phyloP scores from a whole-genome alignment of 2,113 vertebrate species.

The Malurus alboscapulatus region DNA sequence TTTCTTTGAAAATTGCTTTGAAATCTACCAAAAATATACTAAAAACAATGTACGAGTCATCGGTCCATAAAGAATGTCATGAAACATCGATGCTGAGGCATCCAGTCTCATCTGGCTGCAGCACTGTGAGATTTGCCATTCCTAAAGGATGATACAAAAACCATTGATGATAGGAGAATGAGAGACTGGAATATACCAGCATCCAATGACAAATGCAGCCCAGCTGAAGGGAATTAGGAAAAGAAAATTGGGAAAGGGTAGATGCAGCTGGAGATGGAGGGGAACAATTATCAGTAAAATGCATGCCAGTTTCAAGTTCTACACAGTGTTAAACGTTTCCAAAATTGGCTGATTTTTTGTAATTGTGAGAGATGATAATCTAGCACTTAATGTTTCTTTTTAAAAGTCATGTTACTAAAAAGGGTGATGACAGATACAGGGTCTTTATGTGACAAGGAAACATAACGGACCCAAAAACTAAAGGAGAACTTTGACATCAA shows the following conservation, averaged over 20 bases:
- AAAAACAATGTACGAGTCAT: rapidly evolving
- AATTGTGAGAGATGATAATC: neutral
- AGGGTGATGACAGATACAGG: neutral
- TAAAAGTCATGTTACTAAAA: neutral
- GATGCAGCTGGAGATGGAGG: neutral
- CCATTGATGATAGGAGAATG: neutral
- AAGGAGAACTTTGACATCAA: neutral
- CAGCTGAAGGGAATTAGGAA: neutral
- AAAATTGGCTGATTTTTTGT: neutral
- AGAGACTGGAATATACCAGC: neutral
- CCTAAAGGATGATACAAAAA: neutral
- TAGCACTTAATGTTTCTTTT: neutral
- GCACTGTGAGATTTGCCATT: neutral
- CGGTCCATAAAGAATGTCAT: neutral
- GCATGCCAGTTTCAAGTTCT: neutral
- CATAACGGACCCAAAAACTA: rapidly evolving
- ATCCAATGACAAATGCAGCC: neutral
- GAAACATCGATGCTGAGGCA: neutral
- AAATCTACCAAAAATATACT: neutral
- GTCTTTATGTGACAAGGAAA: neutral
- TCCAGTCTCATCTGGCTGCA: neutral
- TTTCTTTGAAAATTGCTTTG: neutral
- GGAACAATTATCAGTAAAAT: neutral
- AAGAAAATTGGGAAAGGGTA: neutral
- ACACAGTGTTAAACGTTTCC: neutral